Evolutionary conservation across 2,113 vertebrate genomes (phyloP).

Genomic region (Gila orcuttii): DNA sequence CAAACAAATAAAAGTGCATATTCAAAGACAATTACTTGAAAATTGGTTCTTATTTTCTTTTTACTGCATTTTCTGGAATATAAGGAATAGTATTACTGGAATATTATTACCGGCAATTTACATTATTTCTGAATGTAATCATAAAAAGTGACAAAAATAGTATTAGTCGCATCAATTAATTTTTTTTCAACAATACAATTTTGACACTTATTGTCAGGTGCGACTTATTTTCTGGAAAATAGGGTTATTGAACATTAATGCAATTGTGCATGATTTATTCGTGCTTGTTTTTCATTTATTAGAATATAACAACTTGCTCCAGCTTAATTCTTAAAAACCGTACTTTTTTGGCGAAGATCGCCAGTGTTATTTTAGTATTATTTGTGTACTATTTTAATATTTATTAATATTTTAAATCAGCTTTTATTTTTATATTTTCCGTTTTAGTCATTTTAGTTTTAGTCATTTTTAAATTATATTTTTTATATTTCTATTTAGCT

Average conservation of each 20-base stretch:
- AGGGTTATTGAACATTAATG: background rate
- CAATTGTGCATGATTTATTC: background rate
- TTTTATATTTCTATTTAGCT: too few species aligned
- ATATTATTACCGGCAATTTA: background rate
- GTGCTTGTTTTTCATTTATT: background rate
- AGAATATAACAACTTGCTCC: background rate
- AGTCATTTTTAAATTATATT: background rate
- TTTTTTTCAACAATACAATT: background rate
- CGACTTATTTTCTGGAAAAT: background rate
- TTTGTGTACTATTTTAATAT: background rate
- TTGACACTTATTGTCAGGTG: background rate
- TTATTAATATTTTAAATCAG: background rate
- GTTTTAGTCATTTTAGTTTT: background rate
- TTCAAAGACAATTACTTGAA: background rate
- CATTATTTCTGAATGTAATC: background rate
- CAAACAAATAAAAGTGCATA: background rate
- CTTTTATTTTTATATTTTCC: background rate
- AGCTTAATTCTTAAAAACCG: background rate
- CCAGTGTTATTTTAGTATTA: background rate
- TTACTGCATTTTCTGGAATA: background rate
- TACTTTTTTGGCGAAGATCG: background rate
- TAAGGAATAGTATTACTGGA: background rate
- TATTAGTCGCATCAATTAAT: too few species aligned
- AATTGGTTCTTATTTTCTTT: background rate
- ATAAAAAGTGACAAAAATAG: background rate